Evolutionary conservation across 2,113 vertebrate genomes (phyloP).

Genomic region (Scomber colias): DNA sequence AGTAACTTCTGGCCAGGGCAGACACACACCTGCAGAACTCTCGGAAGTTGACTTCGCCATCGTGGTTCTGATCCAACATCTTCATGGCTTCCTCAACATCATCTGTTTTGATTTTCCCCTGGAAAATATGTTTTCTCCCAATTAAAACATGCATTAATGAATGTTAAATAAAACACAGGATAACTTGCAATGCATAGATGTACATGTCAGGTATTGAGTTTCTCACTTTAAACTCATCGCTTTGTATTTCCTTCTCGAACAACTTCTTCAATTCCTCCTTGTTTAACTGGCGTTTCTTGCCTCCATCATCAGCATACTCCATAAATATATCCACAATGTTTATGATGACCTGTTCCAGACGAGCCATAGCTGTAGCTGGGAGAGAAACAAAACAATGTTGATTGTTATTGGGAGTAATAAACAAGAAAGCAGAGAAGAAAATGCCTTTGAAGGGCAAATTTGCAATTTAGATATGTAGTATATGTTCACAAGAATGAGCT

Average conservation of each 20-base stretch:
- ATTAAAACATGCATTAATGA: background rate
- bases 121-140: background rate
- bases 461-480: no score
- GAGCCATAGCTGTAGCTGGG: constrained; percentile 73
- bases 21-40: constrained; percentile 78
- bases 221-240: constrained; percentile 71
- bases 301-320: constrained; percentile 69
- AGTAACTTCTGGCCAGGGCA: constrained; percentile 70
- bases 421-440: background rate
- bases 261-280: constrained; percentile 65
- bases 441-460: background rate
- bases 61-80: constrained; percentile 79
- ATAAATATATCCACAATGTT: constrained; percentile 79
- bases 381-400: background rate
- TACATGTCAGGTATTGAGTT: background rate
- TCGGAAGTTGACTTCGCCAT: constrained; percentile 80
- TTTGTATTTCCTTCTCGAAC: constrained; percentile 69
- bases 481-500: no score
- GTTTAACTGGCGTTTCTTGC: constrained; percentile 68
- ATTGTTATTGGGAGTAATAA: background rate
- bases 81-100: constrained; percentile 74
- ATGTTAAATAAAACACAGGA: background rate
- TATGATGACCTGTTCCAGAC: constrained; percentile 73
- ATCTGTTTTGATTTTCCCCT: constrained; percentile 68
- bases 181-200: no score